Evolutionary conservation across 2,797 vertebrate species (phyloP).

Genomic region (Bradypus variegatus): DNA sequence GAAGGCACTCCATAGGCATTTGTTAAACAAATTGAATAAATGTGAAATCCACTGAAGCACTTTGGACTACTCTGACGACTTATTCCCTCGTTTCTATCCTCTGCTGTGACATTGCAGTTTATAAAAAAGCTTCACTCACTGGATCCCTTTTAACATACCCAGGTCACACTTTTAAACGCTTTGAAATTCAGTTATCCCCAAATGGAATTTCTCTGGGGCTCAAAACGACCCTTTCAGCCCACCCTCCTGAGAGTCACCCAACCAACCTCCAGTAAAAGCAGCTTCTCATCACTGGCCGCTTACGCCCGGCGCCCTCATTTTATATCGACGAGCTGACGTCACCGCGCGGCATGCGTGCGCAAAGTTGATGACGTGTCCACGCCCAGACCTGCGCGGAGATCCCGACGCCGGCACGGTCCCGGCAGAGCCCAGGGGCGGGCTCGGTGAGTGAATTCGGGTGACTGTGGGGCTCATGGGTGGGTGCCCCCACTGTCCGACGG

Average conservation of each 20-base stretch:
- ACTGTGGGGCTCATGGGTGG: accelerated
- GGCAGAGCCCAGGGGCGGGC: neutral
- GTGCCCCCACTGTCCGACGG: accelerated
- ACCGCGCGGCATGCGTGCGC: neutral
- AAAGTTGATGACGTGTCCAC: neutral
- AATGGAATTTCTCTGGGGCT: accelerated
- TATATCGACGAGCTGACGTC: neutral
- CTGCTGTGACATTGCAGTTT: neutral
- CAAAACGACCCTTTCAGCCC: accelerated
- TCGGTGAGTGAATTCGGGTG: neutral
- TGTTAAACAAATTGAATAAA: neutral
- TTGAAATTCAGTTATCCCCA: neutral
- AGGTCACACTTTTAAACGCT: neutral
- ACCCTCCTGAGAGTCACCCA: accelerated
- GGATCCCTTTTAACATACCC: neutral
- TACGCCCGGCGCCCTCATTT: neutral
- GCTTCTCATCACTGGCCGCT: accelerated
- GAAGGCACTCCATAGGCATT: neutral
- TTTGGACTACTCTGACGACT: no score
- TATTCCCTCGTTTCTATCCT: no score
- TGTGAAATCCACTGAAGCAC: no score
- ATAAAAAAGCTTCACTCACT: neutral
- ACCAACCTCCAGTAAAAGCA: accelerated
- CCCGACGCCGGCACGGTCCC: neutral
- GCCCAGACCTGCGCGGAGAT: neutral